phyloP scores from a whole-genome alignment of 2,888 invertebrate species.

The Melanotus villosus region DNA sequence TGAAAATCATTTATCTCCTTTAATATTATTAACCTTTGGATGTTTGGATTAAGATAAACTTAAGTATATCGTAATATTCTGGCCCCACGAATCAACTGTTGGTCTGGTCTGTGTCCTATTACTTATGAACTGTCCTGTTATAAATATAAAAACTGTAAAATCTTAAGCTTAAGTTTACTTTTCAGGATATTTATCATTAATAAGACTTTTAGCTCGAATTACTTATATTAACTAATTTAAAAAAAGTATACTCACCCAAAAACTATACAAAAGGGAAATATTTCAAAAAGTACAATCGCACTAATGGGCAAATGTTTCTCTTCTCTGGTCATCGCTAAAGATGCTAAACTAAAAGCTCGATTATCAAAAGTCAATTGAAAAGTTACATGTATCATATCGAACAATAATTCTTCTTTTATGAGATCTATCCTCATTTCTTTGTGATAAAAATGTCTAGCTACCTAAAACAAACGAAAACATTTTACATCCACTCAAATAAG shows the following conservation, averaged over 20 bases:
- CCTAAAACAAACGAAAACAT: conserved; percentile 70
- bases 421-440: conserved; percentile 95
- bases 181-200: no score
- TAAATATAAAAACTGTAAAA: no score
- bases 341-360: conserved; percentile 88
- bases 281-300: conserved; percentile 92
- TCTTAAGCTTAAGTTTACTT: no score
- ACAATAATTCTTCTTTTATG: conserved; percentile 86
- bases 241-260: conserved; percentile 80
- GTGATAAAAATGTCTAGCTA: conserved; percentile 94
- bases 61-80: no score
- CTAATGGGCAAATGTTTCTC: conserved; percentile 92
- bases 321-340: conserved; percentile 87
- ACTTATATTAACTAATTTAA: no score
- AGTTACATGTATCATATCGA: conserved; percentile 94
- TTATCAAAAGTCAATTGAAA: conserved; percentile 97
- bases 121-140: no score
- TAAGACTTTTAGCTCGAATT: no score
- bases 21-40: no score
- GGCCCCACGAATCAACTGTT: no score
- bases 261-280: conserved; percentile 98
- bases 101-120: no score
- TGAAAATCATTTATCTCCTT: no score
- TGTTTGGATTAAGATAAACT: no score
- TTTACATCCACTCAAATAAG: not conserved